Percentiles rank a stretch among this genome's conserved stretches.
Evolutionary conservation across 2,113 vertebrate genomes (phyloP).

Genomic region (Donacobius atricapilla): DNA sequence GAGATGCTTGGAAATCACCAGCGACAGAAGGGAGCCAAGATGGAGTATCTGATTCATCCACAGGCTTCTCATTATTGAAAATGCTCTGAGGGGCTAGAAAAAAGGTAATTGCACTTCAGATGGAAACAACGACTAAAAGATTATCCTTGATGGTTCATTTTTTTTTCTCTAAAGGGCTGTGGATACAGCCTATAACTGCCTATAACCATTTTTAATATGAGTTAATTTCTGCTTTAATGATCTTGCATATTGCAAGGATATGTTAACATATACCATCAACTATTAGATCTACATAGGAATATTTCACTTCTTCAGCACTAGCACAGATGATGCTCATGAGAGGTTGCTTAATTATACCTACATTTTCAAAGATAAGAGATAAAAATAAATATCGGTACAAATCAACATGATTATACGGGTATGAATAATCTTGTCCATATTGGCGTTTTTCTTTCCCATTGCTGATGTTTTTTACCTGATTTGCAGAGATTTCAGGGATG

Average conservation of each 20-base stretch:
- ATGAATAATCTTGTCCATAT: not conserved
- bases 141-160: not conserved
- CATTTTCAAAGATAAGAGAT: not conserved
- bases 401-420: not conserved
- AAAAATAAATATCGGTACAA: conserved; percentile 11
- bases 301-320: not conserved
- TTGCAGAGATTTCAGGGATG: not conserved
- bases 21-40: not conserved
- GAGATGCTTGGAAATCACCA: not conserved
- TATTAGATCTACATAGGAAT: not conserved
- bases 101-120: not conserved
- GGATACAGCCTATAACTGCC: not conserved
- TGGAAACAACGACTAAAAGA: not conserved
- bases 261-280: not conserved
- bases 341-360: not conserved
- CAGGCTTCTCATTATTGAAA: not conserved
- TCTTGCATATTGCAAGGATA: not conserved
- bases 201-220: not conserved
- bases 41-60: not conserved
- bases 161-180: not conserved
- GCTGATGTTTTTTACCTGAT: not conserved
- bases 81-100: not conserved
- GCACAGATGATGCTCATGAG: not conserved
- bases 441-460: not conserved
- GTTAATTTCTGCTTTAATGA: not conserved